Percentiles rank a stretch among this genome's conserved stretches.
phyloP scores from a whole-genome alignment of 2,797 vertebrate species.

The Nyctibius grandis region DNA sequence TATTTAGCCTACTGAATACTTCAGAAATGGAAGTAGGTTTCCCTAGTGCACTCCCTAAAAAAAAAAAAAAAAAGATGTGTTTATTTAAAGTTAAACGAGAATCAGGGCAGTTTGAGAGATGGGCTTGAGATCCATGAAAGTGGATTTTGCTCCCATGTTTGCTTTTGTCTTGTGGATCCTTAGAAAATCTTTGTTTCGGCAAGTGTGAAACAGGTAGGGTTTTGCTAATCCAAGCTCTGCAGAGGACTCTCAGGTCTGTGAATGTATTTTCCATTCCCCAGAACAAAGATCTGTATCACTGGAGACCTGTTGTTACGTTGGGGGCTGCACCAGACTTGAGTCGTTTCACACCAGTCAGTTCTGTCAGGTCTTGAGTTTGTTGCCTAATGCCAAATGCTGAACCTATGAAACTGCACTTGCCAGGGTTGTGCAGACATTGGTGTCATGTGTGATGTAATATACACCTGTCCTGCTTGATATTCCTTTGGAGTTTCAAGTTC shows the following conservation, averaged over 20 bases:
- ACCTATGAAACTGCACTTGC: not conserved
- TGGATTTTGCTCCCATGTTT: not conserved
- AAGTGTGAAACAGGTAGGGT: not conserved
- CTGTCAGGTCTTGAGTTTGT: not conserved
- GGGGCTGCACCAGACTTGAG: not conserved
- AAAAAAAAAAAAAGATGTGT: not conserved
- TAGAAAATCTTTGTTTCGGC: not conserved
- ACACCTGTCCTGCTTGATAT: not conserved
- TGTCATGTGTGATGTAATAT: not conserved
- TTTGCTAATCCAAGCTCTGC: not conserved
- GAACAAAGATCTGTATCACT: not conserved
- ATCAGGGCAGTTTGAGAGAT: not conserved
- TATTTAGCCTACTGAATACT: slow-evolving; percentile 1
- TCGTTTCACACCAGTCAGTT: not conserved
- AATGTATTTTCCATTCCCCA: not conserved
- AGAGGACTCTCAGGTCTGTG: not conserved
- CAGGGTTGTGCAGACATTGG: rapidly evolving
- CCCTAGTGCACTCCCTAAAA: not conserved
- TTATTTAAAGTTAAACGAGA: not conserved
- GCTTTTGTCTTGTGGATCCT: not conserved
- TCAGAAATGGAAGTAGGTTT: slow-evolving; percentile 15
- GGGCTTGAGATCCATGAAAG: not conserved
- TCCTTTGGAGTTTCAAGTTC: not conserved
- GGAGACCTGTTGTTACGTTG: not conserved
- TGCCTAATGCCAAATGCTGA: not conserved